Percentiles rank a stretch among this genome's conserved stretches.
Conservation (phyloP, 2,113 vertebrate species). For the Dasyprocta punctata region DNA sequence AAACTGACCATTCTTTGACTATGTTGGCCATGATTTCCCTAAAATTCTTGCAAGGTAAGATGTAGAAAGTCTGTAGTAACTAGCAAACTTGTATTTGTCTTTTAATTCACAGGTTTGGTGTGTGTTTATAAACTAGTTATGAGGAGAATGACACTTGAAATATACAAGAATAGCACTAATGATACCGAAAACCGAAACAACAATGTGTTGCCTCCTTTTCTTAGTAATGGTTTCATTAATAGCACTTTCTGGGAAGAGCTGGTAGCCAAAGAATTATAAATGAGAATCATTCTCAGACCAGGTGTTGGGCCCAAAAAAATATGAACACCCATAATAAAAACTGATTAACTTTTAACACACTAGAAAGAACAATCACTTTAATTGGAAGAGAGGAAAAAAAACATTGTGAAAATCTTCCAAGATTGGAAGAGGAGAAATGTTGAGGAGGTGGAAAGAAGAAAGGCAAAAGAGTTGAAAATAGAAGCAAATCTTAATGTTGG, state of each 20-base stretch:
- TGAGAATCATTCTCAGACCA: slow-evolving; percentile 62
- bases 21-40: background rate
- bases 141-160: slow-evolving; percentile 48
- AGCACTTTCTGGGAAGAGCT: slow-evolving; percentile 76
- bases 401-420: background rate
- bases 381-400: background rate
- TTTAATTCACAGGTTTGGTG: slow-evolving; percentile 58
- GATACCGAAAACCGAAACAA: slow-evolving; percentile 80
- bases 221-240: slow-evolving; percentile 77
- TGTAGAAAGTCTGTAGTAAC: background rate
- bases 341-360: slow-evolving; percentile 4
- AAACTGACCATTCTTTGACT: background rate
- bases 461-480: background rate
- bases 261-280: slow-evolving; percentile 51
- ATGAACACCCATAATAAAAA: background rate
- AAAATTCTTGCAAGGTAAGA: background rate
- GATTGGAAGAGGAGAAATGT: background rate
- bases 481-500: background rate
- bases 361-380: slow-evolving; percentile 26
- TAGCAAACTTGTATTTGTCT: slow-evolving; percentile 26
- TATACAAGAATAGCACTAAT: slow-evolving; percentile 72
- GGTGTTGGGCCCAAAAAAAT: slow-evolving; percentile 48
- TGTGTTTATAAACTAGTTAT: slow-evolving; percentile 55
- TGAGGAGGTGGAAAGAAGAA: background rate
- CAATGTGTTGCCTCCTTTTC: slow-evolving; percentile 68